These are phyloP conservation scores for Coboldia fuscipes DNA, from an alignment of 1,140 invertebrate genomes.

Conservation along the genomic window DNA sequence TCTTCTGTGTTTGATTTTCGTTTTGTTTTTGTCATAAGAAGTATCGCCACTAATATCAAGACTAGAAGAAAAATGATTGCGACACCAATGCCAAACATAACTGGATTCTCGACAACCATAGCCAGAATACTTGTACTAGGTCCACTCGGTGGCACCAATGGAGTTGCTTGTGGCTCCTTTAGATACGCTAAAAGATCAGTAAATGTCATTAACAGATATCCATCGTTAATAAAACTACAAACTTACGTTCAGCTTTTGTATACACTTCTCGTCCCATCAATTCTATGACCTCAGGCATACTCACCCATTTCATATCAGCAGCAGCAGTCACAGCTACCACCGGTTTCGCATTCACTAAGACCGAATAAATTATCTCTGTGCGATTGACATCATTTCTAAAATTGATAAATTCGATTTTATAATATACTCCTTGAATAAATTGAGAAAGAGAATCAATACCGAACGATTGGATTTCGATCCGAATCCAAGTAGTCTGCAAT, in stretches of 20 bases:
- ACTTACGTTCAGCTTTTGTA: conserved; percentile 61
- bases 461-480: too few species aligned
- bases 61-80: conserved; percentile 35
- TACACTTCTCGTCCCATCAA: conserved; percentile 52
- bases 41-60: conserved; percentile 31
- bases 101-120: conserved; percentile 22
- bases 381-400: conserved; percentile 14
- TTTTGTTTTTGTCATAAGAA: conserved; percentile 35
- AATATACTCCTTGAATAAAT: too few species aligned
- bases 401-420: neutral
- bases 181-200: conserved; percentile 37
- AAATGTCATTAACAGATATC: conserved; percentile 3
- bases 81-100: conserved; percentile 21
- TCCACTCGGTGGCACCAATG: conserved; percentile 32
- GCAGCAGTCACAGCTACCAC: conserved; percentile 55
- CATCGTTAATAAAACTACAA: neutral
- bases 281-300: conserved; percentile 46
- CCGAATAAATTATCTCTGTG: conserved; percentile 46
- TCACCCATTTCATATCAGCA: conserved; percentile 52
- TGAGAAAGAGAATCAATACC: too few species aligned
- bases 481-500: neutral
- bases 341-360: conserved; percentile 48
- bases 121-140: conserved; percentile 39
- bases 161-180: conserved; percentile 31
- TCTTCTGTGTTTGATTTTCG: conserved; percentile 22